Conservation (phyloP, 2,113 vertebrate genomes). For the Megalops atlanticus region DNA sequence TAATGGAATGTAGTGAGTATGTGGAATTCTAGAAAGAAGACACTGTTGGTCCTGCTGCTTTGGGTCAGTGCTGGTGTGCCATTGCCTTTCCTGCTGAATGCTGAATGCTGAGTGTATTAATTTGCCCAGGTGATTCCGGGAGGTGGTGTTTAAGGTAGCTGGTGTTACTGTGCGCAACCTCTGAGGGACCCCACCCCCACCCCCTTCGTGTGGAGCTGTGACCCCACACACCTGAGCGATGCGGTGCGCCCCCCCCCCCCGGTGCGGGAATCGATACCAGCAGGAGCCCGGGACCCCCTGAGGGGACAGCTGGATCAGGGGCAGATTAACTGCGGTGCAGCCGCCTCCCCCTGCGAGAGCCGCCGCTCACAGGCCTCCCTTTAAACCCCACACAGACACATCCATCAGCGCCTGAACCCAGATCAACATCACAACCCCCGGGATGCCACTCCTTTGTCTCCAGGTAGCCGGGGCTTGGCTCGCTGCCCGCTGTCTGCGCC, state of each 20-base stretch:
- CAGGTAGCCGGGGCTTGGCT: constrained; percentile 70
- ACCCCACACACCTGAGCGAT: no score
- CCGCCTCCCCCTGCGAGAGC: no score
- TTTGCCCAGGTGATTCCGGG: no score
- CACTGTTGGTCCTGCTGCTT: no score
- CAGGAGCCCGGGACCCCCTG: constrained; percentile 10
- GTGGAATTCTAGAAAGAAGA: no score
- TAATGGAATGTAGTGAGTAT: no score
- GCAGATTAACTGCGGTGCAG: constrained; percentile 81
- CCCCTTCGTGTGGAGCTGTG: background rate
- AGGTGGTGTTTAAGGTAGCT: background rate
- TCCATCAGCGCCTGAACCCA: constrained; percentile 75
- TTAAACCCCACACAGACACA: constrained; percentile 53
- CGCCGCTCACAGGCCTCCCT: constrained; percentile 49
- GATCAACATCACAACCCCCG: constrained; percentile 70
- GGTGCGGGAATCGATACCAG: background rate
- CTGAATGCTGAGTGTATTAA: no score
- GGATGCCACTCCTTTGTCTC: constrained; percentile 74
- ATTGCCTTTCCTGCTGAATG: no score
- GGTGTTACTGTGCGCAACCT: background rate
- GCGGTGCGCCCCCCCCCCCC: background rate
- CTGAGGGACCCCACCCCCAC: background rate
- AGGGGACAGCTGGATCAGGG: constrained; percentile 63
- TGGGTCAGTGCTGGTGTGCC: no score
- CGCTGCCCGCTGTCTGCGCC: constrained; percentile 64